These are phyloP conservation scores for Apocrypta bakeri DNA, from an alignment of 1,140 invertebrate genomes.

Conservation along the genomic window DNA sequence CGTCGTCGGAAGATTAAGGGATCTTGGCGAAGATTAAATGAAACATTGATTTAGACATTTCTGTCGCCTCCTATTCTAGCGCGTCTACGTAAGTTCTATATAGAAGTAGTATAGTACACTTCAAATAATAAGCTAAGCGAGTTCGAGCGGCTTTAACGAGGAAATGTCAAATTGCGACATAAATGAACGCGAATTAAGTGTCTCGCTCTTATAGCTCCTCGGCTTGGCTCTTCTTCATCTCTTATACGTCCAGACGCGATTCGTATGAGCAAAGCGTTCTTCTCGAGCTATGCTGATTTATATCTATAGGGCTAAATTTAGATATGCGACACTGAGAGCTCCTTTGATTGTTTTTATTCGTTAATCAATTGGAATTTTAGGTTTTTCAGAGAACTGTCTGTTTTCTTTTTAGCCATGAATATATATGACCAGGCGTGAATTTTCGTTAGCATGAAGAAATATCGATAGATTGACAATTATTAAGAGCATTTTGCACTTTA, in stretches of 20 bases:
- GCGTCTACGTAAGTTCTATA: background rate
- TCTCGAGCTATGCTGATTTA: background rate
- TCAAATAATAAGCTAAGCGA: too few species aligned
- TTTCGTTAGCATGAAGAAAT: too few species aligned
- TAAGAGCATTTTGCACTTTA: too few species aligned
- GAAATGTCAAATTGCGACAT: constrained; percentile 52
- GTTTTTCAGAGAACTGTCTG: too few species aligned
- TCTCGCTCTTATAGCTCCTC: background rate
- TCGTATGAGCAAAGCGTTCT: background rate
- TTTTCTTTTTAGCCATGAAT: too few species aligned
- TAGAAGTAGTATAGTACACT: too few species aligned
- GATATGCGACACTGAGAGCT: background rate
- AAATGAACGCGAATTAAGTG: constrained; percentile 48
- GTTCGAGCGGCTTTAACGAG: constrained; percentile 50
- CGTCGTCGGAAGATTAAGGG: background rate
- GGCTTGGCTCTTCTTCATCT: background rate
- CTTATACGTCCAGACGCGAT: background rate
- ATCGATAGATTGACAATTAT: too few species aligned
- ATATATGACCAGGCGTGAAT: too few species aligned
- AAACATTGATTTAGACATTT: constrained; percentile 41
- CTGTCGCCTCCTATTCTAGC: background rate
- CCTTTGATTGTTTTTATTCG: constrained; percentile 14
- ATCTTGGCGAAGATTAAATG: background rate
- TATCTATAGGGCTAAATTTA: constrained; percentile 41
- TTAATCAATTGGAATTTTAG: background rate